Percentiles rank a stretch among this genome's conserved stretches.
These are phyloP conservation scores for Catharus minimus DNA, from an alignment of 2,113 vertebrate genomes.

Conservation along the genomic window DNA sequence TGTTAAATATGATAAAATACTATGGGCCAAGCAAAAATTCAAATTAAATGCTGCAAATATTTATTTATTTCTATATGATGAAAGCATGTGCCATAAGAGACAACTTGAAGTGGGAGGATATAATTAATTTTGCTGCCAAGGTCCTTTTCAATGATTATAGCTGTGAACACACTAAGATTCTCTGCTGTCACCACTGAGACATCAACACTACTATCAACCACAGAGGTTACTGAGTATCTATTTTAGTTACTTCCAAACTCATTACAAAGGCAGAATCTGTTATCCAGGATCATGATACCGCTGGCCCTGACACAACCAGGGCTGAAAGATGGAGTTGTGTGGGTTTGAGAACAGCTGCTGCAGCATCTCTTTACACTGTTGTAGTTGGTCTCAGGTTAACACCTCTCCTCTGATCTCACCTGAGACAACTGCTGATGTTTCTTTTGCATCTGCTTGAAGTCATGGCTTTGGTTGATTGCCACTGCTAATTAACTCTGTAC, in stretches of 20 bases:
- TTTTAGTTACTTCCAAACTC: background rate
- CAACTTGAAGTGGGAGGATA: background rate
- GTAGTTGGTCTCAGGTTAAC: slow-evolving; percentile 43
- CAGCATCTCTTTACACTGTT: slow-evolving; percentile 18
- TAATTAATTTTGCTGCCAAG: background rate
- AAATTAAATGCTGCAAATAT: background rate
- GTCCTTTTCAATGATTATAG: background rate
- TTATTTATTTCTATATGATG: background rate
- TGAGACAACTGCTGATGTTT: slow-evolving; percentile 29
- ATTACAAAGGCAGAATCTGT: slow-evolving; percentile 14
- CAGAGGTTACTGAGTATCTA: background rate
- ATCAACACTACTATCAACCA: background rate
- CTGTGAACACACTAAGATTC: background rate
- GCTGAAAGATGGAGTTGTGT: background rate
- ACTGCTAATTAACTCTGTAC: slow-evolving; percentile 10
- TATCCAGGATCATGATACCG: background rate
- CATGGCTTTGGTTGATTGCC: background rate
- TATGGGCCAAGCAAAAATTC: background rate
- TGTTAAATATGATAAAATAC: background rate
- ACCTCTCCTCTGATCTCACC: slow-evolving; percentile 56
- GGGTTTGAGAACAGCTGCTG: slow-evolving; percentile 3
- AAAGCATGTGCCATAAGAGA: background rate
- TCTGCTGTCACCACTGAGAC: background rate
- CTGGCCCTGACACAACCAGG: background rate
- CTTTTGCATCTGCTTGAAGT: background rate